Percentiles rank a stretch among this genome's conserved stretches.
Evolutionary conservation across 2,113 vertebrate genomes (phyloP).

Genomic region (Telmatochromis bifrenatus): DNA sequence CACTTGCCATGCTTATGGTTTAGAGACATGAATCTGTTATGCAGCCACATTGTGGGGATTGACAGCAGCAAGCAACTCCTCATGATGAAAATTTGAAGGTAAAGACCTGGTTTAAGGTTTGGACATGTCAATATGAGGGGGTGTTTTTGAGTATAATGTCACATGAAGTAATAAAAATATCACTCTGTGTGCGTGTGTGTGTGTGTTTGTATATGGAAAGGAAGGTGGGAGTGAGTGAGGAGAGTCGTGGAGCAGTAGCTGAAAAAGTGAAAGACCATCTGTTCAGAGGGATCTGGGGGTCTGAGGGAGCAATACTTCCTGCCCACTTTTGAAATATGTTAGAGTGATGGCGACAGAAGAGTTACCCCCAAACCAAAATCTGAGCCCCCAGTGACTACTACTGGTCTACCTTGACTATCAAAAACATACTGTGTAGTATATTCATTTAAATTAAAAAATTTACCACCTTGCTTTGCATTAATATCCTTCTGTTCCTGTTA

Average conservation of each 20-base stretch:
- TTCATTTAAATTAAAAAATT: neutral
- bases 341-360: neutral
- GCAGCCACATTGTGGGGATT: neutral
- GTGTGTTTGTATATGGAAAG: neutral
- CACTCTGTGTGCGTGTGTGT: neutral
- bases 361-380: neutral
- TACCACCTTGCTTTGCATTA: neutral
- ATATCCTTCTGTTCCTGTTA: neutral
- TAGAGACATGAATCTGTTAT: neutral
- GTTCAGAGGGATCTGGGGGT: conserved; percentile 1
- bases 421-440: neutral
- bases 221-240: neutral
- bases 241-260: neutral
- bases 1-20: neutral
- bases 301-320: conserved; percentile 19
- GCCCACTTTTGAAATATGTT: conserved; percentile 27
- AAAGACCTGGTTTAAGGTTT: neutral
- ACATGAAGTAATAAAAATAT: neutral
- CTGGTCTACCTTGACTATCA: neutral
- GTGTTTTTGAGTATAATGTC: neutral
- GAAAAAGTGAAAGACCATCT: conserved; percentile 43
- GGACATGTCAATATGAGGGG: neutral
- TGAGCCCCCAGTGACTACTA: neutral
- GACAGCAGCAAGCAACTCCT: neutral
- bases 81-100: neutral